Evolutionary conservation across 2,888 invertebrate genomes (phyloP).

Genomic region (Strigamia transsilvanica): DNA sequence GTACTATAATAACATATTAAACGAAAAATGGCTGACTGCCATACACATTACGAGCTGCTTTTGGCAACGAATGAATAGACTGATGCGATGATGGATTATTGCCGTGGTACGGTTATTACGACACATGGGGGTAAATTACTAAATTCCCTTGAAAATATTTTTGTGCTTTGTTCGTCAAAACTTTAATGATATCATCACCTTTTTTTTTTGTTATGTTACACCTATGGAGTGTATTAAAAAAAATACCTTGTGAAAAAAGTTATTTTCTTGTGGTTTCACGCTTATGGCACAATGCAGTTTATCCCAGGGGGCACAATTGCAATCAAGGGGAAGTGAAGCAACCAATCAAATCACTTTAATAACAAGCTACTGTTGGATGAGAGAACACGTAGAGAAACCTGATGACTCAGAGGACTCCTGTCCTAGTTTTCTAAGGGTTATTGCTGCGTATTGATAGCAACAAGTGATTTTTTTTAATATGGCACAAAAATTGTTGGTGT

Average conservation of each 20-base stretch:
- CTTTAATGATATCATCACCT: not conserved
- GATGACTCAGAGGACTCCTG: constrained; percentile 5
- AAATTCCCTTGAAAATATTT: constrained; percentile 24
- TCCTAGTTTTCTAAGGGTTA: constrained; percentile 13
- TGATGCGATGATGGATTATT: not conserved
- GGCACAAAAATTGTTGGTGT: not conserved
- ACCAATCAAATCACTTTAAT: constrained; percentile 38
- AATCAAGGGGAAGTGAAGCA: constrained; percentile 38
- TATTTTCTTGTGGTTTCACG: constrained; percentile 35
- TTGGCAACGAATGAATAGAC: constrained; percentile 14
- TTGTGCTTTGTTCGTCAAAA: not conserved
- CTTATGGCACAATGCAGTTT: constrained; percentile 38
- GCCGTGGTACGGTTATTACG: not conserved
- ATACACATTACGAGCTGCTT: not conserved
- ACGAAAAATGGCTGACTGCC: constrained; percentile 15
- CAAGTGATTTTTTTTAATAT: constrained; percentile 14
- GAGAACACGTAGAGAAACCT: constrained; percentile 34
- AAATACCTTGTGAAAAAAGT: constrained; percentile 3
- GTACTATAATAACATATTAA: not conserved
- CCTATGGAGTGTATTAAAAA: constrained; percentile 1
- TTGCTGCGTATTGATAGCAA: not conserved
- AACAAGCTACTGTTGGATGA: constrained; percentile 38
- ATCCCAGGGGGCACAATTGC: constrained; percentile 32
- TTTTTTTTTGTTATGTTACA: constrained; percentile 3
- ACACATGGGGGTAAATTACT: not conserved